Evolutionary conservation across 2,888 invertebrate genomes (phyloP).

Genomic region (Molorchus minor): DNA sequence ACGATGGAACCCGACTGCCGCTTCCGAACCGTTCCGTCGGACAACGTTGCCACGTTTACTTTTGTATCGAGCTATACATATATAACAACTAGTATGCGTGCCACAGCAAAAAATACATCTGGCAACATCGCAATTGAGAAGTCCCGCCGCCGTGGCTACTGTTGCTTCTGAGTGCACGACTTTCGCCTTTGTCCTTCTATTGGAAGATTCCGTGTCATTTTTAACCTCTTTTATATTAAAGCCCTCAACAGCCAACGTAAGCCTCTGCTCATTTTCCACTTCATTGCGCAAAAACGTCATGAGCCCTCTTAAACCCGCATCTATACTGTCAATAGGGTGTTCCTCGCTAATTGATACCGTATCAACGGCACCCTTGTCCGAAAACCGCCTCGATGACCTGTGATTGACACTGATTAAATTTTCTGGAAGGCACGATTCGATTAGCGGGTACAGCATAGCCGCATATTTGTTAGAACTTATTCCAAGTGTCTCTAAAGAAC

Average conservation of each 20-base stretch:
- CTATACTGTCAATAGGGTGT: background rate
- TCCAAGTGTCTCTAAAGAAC: background rate
- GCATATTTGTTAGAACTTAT: no score
- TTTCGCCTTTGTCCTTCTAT: background rate
- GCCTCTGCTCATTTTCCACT: background rate
- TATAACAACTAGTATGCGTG: background rate
- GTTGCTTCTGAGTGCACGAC: background rate
- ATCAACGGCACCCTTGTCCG: background rate
- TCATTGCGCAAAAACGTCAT: background rate
- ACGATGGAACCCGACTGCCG: no score
- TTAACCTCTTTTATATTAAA: no score
- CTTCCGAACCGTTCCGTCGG: no score
- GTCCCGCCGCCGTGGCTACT: background rate
- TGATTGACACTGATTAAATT: background rate
- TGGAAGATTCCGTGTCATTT: no score
- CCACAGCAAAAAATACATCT: background rate
- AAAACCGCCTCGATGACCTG: background rate
- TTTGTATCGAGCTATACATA: no score
- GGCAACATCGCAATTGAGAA: no score
- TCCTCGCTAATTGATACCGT: background rate
- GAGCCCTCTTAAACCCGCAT: background rate
- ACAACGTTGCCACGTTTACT: no score
- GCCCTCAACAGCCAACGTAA: background rate
- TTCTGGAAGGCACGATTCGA: no score
- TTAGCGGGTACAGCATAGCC: no score